phyloP scores from a whole-genome alignment of 2,797 vertebrate species.

The Acipenser ruthenus region DNA sequence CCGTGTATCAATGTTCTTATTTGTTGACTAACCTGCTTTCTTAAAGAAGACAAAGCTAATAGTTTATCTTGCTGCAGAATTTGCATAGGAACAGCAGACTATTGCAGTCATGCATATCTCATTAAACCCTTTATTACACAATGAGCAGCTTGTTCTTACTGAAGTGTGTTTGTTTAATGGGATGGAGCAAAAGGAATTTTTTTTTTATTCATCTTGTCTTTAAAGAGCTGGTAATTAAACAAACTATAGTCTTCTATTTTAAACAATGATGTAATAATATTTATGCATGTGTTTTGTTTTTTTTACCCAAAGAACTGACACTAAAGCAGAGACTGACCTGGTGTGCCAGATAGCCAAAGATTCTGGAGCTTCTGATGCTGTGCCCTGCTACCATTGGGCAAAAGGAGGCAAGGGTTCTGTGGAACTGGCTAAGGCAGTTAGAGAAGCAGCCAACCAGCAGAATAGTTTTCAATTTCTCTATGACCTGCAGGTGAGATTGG shows the following conservation, averaged over 20 bases:
- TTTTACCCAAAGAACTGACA: slow-evolving; percentile 74
- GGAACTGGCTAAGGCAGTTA: slow-evolving; percentile 72
- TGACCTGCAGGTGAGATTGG: slow-evolving; percentile 65
- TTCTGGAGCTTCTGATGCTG: slow-evolving; percentile 77
- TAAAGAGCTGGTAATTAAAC: no score
- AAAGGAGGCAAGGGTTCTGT: slow-evolving; percentile 57
- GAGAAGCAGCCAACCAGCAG: slow-evolving; percentile 57
- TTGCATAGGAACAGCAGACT: background rate
- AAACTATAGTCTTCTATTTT: no score
- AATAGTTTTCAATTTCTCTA: slow-evolving; percentile 81
- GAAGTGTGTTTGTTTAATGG: no score
- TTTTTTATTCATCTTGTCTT: no score
- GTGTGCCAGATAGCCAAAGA: slow-evolving; percentile 78
- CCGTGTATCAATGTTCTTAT: background rate
- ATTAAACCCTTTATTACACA: background rate
- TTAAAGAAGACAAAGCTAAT: background rate
- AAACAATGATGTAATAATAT: no score
- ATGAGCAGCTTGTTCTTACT: no score
- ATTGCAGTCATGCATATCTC: background rate
- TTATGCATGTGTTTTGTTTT: background rate
- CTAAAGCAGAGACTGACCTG: slow-evolving; percentile 77
- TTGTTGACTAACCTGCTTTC: background rate
- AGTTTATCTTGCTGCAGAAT: background rate
- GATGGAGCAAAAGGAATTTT: no score
- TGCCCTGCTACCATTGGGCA: slow-evolving; percentile 83